These are phyloP conservation scores for Hanleya hanleyi DNA, from an alignment of 2,888 invertebrate genomes.

Conservation along the genomic window DNA sequence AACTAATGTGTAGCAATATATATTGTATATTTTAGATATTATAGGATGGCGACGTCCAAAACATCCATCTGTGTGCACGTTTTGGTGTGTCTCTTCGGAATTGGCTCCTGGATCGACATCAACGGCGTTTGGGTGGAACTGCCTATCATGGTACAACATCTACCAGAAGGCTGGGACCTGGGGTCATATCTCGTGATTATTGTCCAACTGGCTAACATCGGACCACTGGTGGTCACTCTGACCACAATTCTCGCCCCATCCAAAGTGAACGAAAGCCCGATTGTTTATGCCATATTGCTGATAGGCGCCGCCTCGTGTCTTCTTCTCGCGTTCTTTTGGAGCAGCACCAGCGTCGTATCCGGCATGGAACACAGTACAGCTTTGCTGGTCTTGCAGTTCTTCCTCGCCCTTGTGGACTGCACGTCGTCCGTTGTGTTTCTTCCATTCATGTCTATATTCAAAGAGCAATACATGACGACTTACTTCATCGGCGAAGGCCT, in stretches of 20 bases:
- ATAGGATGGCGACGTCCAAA: background rate
- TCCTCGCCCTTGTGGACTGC: conserved; percentile 85
- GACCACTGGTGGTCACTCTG: conserved; percentile 80
- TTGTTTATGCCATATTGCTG: conserved; percentile 72
- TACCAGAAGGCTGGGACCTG: conserved; percentile 91
- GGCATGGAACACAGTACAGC: conserved; percentile 68
- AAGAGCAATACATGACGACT: conserved; percentile 83
- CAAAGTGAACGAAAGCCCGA: background rate
- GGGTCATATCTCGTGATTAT: conserved; percentile 88
- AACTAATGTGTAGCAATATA: too few relatives aligned
- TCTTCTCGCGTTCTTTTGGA: conserved; percentile 74
- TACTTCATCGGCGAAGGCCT: conserved; percentile 78
- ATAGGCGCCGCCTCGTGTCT: conserved; percentile 71
- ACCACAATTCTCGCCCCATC: background rate
- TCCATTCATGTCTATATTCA: conserved; percentile 84
- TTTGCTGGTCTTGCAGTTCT: conserved; percentile 80
- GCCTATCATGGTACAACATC: conserved; percentile 85
- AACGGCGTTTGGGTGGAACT: conserved; percentile 92
- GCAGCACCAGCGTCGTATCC: conserved; percentile 76
- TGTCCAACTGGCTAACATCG: conserved; percentile 86
- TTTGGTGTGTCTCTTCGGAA: conserved; percentile 80
- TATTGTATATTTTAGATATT: too few relatives aligned
- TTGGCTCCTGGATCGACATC: conserved; percentile 86
- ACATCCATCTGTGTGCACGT: conserved; percentile 74
- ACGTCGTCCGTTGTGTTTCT: conserved; percentile 90